Conservation (phyloP, 2,113 vertebrate genomes). For the Lates calcarifer region DNA sequence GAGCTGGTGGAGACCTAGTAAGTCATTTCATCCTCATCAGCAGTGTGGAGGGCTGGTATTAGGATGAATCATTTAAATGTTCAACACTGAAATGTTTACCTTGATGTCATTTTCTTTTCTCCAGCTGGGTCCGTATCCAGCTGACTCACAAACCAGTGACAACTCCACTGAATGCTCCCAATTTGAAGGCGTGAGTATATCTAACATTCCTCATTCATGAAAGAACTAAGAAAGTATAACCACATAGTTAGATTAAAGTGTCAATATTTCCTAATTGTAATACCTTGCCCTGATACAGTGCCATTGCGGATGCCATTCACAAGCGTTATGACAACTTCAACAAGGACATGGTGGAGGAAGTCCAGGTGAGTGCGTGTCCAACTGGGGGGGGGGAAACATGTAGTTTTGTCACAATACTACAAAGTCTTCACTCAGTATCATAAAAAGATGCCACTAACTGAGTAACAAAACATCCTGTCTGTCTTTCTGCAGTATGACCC, state of each 20-base stretch:
- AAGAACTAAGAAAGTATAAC: no score
- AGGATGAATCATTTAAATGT: background rate
- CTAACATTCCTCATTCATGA: background rate
- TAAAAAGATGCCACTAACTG: background rate
- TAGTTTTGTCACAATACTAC: background rate
- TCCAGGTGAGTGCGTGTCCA: slow-evolving; percentile 81
- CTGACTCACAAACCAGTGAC: slow-evolving; percentile 64
- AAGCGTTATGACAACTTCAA: slow-evolving; percentile 83
- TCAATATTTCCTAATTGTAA: background rate
- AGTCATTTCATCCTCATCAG: slow-evolving; percentile 67
- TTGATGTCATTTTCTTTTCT: background rate
- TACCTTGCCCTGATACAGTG: slow-evolving; percentile 74
- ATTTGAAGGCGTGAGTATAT: slow-evolving; percentile 69
- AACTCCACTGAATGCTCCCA: fast-evolving
- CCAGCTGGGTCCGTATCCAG: slow-evolving; percentile 83
- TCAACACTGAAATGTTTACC: fast-evolving
- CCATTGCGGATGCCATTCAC: slow-evolving; percentile 64
- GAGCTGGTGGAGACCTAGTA: slow-evolving; percentile 91
- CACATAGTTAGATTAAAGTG: background rate
- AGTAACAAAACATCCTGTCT: background rate
- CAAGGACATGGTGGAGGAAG: slow-evolving; percentile 36
- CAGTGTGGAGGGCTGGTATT: fast-evolving
- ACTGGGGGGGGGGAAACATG: no score
- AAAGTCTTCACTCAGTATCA: no score
- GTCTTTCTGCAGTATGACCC: slow-evolving; percentile 86